A percentile compares a stretch with the other conserved stretches of the same genome.
Evolutionary conservation across 2,888 invertebrate species (phyloP).

Genomic region (Trichopoda pennipes): DNA sequence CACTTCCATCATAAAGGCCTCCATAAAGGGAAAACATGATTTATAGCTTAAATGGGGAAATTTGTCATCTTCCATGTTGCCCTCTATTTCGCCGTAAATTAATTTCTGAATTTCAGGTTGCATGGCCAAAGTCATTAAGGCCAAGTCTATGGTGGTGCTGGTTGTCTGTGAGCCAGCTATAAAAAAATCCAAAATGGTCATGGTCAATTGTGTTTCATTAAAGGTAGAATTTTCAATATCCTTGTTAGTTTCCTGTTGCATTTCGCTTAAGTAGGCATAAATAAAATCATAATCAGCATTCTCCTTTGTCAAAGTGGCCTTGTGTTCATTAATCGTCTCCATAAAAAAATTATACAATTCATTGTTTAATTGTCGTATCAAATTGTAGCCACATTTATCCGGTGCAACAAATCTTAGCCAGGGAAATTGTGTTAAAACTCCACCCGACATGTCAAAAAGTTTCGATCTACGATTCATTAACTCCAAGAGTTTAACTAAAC

Average conservation of each 20-base stretch:
- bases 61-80: constrained; percentile 73
- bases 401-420: constrained; percentile 85
- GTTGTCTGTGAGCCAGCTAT: constrained; percentile 86
- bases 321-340: constrained; percentile 84
- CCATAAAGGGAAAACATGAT: constrained; percentile 82
- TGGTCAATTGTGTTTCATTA: constrained; percentile 84
- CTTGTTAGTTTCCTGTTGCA: constrained; percentile 79
- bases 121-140: constrained; percentile 83
- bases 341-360: constrained; percentile 83
- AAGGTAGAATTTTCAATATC: constrained; percentile 74
- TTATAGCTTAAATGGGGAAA: constrained; percentile 77
- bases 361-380: constrained; percentile 83
- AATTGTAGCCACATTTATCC: constrained; percentile 83
- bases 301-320: constrained; percentile 80
- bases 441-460: constrained; percentile 84
- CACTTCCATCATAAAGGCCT: constrained; percentile 83
- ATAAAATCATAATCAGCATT: constrained; percentile 83
- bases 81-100: constrained; percentile 83
- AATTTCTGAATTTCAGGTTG: constrained; percentile 83
- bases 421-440: constrained; percentile 83
- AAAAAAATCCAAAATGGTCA: constrained; percentile 86
- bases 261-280: constrained; percentile 84
- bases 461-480: constrained; percentile 82
- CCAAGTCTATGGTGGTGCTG: constrained; percentile 84
- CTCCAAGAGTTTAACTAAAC: constrained; percentile 81